Percentiles rank a stretch among this genome's conserved stretches.
Evolutionary conservation across 2,888 invertebrate genomes (phyloP).

Genomic region (Lithophane ornitopus): DNA sequence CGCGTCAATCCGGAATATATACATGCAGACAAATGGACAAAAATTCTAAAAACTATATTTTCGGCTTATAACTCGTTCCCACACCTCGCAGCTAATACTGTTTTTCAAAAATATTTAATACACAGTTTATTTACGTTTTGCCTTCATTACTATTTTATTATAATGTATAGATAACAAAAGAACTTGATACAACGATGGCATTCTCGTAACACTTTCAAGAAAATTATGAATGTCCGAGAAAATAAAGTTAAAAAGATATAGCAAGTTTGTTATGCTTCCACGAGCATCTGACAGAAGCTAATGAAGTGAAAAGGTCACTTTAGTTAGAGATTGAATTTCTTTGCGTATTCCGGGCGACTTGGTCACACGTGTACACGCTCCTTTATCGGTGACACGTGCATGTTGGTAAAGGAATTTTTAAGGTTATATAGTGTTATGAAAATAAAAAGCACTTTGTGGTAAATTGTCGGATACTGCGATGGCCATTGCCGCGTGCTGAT

Average conservation of each 20-base stretch:
- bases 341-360: conserved; percentile 1
- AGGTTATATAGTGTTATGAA: background rate
- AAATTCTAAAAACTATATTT: no score
- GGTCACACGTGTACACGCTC: background rate
- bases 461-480: background rate
- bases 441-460: background rate
- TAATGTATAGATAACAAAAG: no score
- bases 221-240: background rate
- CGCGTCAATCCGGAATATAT: no score
- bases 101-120: no score
- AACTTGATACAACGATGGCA: no score
- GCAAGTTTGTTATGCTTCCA: conserved; percentile 4
- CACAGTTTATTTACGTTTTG: no score
- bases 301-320: conserved; percentile 27
- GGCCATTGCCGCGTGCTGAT: background rate
- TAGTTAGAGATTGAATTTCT: background rate
- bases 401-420: background rate
- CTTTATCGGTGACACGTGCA: conserved; percentile 9
- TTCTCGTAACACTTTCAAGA: no score
- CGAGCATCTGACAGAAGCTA: conserved; percentile 7
- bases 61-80: no score
- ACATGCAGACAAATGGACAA: no score
- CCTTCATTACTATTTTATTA: no score
- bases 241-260: background rate
- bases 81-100: no score